Percentiles rank a stretch among this genome's conserved stretches.
Conservation (phyloP, 2,113 vertebrate species). For the Puntigrus tetrazona region DNA sequence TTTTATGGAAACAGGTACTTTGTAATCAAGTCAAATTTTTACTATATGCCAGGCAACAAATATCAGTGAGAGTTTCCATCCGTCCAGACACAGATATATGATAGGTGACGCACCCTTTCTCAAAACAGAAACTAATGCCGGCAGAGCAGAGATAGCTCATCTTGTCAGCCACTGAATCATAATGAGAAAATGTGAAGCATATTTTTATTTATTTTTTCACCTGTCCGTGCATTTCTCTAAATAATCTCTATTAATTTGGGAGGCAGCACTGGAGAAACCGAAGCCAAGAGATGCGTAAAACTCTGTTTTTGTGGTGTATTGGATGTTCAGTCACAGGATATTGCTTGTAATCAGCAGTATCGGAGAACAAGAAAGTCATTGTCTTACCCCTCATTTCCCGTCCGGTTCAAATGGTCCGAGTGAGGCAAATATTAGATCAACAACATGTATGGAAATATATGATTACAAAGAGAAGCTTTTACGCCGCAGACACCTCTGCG, state of each 20-base stretch:
- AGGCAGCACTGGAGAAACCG: neutral
- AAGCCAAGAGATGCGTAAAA: neutral
- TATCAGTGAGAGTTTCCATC: constrained; percentile 37
- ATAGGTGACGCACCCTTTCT: neutral
- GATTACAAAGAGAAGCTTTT: constrained; percentile 18
- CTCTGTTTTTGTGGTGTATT: neutral
- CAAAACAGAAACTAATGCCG: constrained; percentile 14
- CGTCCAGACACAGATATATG: constrained; percentile 34
- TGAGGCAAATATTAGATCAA: constrained; percentile 31
- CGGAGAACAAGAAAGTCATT: constrained; percentile 4
- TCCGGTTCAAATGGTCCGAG: constrained; percentile 15
- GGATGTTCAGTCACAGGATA: neutral
- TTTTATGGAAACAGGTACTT: neutral
- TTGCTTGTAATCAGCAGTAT: constrained; percentile 19
- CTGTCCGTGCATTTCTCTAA: constrained; percentile 7
- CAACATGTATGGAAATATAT: constrained; percentile 12
- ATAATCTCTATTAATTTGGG: neutral
- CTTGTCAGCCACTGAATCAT: constrained; percentile 41
- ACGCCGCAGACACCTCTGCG: constrained; percentile 11
- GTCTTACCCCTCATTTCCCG: neutral
- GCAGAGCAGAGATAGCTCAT: constrained; percentile 42
- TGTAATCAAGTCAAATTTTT: neutral
- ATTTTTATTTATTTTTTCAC: neutral
- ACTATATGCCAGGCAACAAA: constrained; percentile 26
- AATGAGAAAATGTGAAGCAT: constrained; percentile 7